Evolutionary conservation across 1,140 invertebrate genomes (phyloP).

Genomic region (Apis florea): DNA sequence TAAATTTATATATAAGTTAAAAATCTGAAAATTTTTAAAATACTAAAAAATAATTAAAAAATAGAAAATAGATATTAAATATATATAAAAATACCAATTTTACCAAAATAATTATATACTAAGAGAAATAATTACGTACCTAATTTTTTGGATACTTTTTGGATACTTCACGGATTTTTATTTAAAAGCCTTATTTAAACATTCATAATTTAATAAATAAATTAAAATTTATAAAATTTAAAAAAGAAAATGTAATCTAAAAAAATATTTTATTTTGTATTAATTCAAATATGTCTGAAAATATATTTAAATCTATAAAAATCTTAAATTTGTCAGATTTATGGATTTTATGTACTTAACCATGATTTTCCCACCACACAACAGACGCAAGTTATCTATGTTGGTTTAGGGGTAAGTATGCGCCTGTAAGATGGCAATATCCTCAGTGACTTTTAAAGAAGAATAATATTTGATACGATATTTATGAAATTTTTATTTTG

Average conservation of each 20-base stretch:
- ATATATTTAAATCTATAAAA: background rate
- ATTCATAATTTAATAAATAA: background rate
- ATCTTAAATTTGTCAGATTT: background rate
- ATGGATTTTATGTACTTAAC: background rate
- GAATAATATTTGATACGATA: conserved; percentile 28
- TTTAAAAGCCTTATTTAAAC: too few species aligned
- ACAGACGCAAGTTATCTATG: background rate
- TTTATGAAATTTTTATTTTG: conserved; percentile 47
- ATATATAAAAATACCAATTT: too few species aligned
- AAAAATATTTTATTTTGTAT: too few species aligned
- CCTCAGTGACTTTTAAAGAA: conserved; percentile 8
- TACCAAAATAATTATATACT: too few species aligned
- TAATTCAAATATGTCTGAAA: too few species aligned
- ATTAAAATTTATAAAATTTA: background rate
- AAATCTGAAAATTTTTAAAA: too few species aligned
- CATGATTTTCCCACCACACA: background rate
- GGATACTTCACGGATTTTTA: too few species aligned
- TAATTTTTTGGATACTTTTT: too few species aligned
- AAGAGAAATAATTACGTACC: too few species aligned
- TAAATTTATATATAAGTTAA: too few species aligned
- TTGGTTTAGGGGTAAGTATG: conserved; percentile 31
- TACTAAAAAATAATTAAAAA: too few species aligned
- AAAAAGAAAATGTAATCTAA: background rate
- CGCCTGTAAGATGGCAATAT: conserved; percentile 63
- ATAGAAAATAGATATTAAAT: too few species aligned